phyloP scores from a whole-genome alignment of 2,888 invertebrate genomes.

The Kryphioiulus occultus region DNA sequence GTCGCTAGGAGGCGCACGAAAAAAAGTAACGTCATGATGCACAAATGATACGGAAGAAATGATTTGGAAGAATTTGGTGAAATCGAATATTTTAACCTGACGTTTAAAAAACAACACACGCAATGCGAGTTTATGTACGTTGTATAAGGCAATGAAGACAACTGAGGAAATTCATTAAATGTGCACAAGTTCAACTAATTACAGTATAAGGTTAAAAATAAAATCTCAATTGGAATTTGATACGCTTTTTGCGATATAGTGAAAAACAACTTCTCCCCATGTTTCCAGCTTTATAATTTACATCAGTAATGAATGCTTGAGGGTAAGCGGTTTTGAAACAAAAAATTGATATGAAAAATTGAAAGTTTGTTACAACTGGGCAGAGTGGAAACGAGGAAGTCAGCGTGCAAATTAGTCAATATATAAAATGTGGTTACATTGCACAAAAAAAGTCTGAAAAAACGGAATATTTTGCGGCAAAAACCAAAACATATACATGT shows the following conservation, averaged over 20 bases:
- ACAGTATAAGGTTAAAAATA: no score
- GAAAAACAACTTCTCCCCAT: background rate
- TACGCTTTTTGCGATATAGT: background rate
- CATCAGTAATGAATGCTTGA: background rate
- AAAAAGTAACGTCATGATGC: no score
- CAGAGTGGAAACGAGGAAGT: background rate
- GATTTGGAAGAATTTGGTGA: no score
- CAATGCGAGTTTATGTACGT: no score
- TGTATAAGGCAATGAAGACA: no score
- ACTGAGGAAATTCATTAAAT: no score
- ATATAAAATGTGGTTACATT: background rate
- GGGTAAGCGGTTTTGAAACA: background rate
- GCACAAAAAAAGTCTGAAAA: background rate
- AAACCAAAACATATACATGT: background rate
- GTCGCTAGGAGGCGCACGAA: no score
- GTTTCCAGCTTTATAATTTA: background rate
- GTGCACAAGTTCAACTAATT: background rate
- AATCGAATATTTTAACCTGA: no score
- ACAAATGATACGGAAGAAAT: no score
- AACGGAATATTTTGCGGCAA: background rate
- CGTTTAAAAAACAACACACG: no score
- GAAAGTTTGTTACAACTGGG: background rate
- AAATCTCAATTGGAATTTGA: background rate
- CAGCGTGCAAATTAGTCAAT: background rate
- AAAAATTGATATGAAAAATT: no score